phyloP scores from a whole-genome alignment of 2,797 vertebrate genomes.

The Lutjanus campechanus region DNA sequence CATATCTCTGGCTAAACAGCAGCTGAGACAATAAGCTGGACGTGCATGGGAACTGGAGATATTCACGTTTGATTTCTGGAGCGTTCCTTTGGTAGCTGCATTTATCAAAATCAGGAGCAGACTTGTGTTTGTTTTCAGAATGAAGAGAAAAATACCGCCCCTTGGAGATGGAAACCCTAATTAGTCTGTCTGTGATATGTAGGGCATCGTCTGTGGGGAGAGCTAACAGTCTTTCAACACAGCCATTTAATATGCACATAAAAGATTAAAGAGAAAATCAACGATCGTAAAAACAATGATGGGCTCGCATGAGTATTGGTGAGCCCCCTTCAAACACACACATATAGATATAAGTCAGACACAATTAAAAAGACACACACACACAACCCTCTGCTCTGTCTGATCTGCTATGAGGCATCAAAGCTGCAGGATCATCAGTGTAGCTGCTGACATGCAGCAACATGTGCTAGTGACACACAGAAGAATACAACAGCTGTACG shows the following conservation, averaged over 20 bases:
- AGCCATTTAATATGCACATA: conserved; percentile 79
- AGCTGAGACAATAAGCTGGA: background rate
- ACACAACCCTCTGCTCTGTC: background rate
- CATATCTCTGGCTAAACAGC: background rate
- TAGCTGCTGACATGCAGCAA: background rate
- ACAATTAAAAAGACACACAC: conserved; percentile 5
- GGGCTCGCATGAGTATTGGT: conserved; percentile 13
- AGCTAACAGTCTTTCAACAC: conserved; percentile 60
- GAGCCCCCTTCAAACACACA: background rate
- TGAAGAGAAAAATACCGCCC: conserved; percentile 42
- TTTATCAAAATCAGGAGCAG: conserved; percentile 43
- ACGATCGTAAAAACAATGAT: conserved; percentile 53
- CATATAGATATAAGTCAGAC: conserved; percentile 6
- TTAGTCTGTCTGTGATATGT: conserved; percentile 78
- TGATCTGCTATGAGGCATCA: conserved; percentile 25
- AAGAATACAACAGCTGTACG: background rate
- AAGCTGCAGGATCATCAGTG: conserved; percentile 11
- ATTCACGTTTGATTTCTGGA: background rate
- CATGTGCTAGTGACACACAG: background rate
- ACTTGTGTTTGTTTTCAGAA: conserved; percentile 67
- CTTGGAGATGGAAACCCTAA: conserved; percentile 65
- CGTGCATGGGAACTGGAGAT: background rate
- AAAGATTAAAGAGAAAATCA: conserved; percentile 80
- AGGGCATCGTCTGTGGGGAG: conserved; percentile 67
- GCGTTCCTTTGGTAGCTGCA: background rate